Evolutionary conservation across 1,140 invertebrate species (phyloP), one percentile per base, ranked within the genome.

Genomic region (Gonatopus flavifemur): DNA sequence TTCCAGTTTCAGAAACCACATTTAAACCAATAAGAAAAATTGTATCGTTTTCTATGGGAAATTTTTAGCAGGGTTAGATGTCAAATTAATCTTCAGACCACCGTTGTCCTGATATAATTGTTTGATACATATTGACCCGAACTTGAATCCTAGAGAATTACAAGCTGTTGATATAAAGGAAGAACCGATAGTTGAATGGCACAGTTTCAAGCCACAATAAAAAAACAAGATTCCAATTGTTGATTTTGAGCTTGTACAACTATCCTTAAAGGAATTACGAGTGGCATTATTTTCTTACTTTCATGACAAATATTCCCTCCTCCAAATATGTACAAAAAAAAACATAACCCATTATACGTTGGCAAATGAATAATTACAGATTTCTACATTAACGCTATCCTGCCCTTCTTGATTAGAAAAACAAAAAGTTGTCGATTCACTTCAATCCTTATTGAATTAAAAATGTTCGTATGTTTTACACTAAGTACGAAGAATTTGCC

Each of bases 181-280:
- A 3, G 16, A 52, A 8, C 37, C 55, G 1, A 18, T 42, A 2
- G 9, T 45, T 18, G 24, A 56, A 12, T 57, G 60, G 31, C 49
- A 67, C 44, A 62, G 60, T 1, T 67, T 59, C 12, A 69, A 69
- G 30, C 4, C 21, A n/a, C 52, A 69, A 43, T 33, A 38, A 3
- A 37, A 46, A 2, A 39, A 59, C 12, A 76, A 80, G 52, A 83
- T 93, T 55, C 91, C 91, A 13, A 72, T 93, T 3, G 80, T 89
- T 0, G 86, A 86, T 50, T 93, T 89, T 64, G 81, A 95, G 79
- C 89, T 89, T 0, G 82, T 93, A 19, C 64, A 83, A 38, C 74
- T 67, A 12, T 93, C 89, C 68, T 74, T 97, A 9, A 70, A 82
- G 16, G 87, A 92, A 57, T 74, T 97, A 35, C 81, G 86, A 69